Percentiles rank a stretch among this genome's conserved stretches.
These are phyloP conservation scores for Sminthopsis crassicaudata DNA, from an alignment of 2,113 vertebrate genomes.

Conservation along the genomic window DNA sequence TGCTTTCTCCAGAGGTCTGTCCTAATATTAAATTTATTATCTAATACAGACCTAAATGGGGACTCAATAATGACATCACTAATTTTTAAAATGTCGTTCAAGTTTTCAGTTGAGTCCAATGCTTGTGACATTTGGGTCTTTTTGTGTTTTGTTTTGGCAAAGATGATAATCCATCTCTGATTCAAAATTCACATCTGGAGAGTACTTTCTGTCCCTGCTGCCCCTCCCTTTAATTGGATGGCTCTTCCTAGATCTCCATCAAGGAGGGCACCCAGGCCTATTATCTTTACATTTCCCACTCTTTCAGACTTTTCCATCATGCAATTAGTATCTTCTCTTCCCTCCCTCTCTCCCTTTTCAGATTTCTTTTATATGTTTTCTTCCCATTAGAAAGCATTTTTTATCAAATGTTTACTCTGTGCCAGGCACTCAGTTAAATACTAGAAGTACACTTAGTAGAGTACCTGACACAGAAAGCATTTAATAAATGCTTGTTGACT, in stretches of 20 bases:
- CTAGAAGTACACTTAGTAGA: background rate
- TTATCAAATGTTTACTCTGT: no score
- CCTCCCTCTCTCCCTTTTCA: background rate
- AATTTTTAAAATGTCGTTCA: background rate
- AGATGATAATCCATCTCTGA: background rate
- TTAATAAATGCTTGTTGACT: background rate
- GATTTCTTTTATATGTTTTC: background rate
- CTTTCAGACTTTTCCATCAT: background rate
- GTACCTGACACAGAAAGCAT: background rate
- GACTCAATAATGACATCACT: background rate
- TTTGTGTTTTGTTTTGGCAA: background rate
- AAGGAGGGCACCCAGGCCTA: background rate
- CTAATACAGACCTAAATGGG: background rate
- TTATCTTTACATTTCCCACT: background rate
- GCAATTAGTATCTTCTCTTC: background rate
- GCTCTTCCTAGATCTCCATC: background rate
- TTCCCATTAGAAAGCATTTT: background rate
- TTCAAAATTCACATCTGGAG: background rate
- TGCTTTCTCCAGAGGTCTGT: background rate
- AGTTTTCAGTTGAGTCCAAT: background rate
- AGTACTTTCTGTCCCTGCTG: background rate
- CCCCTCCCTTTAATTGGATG: background rate
- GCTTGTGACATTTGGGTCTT: background rate
- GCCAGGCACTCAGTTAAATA: no score
- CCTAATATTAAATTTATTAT: background rate